Percentiles rank a stretch among this genome's conserved stretches.
These are phyloP conservation scores for Cnemophilus loriae DNA, from an alignment of 2,113 vertebrate genomes.

Conservation along the genomic window DNA sequence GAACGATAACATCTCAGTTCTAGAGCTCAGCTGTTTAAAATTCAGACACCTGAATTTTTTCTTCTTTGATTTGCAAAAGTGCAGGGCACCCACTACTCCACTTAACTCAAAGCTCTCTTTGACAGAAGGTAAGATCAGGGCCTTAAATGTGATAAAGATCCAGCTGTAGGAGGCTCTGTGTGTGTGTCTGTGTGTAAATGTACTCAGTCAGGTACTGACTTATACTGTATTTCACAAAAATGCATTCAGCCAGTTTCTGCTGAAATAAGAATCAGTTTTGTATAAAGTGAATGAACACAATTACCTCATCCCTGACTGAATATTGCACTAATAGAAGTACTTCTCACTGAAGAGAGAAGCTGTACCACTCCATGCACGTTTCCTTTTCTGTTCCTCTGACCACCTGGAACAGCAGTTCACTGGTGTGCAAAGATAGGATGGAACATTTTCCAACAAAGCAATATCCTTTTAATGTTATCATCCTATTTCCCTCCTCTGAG, in stretches of 20 bases:
- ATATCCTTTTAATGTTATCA: neutral
- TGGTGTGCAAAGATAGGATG: neutral
- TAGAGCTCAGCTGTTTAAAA: neutral
- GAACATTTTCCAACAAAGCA: neutral
- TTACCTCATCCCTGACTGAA: neutral
- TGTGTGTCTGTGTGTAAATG: rapidly evolving
- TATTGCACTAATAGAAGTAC: neutral
- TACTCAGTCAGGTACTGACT: neutral
- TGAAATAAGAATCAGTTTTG: neutral
- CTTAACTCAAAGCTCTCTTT: neutral
- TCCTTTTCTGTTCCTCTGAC: neutral
- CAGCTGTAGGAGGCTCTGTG: neutral
- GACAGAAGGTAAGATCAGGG: neutral
- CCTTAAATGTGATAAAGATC: neutral
- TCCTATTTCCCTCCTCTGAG: neutral
- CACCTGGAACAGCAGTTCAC: neutral
- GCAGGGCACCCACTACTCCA: neutral
- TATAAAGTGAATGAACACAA: neutral
- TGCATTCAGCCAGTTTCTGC: neutral
- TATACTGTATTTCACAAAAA: neutral
- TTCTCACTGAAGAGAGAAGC: neutral
- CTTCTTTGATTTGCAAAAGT: neutral
- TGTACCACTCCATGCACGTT: neutral
- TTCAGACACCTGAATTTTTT: neutral
- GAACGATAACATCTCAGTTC: neutral